Base-by-base conservation (phyloP, 2,113 vertebrate species). In the Cepphus grylle region DNA sequence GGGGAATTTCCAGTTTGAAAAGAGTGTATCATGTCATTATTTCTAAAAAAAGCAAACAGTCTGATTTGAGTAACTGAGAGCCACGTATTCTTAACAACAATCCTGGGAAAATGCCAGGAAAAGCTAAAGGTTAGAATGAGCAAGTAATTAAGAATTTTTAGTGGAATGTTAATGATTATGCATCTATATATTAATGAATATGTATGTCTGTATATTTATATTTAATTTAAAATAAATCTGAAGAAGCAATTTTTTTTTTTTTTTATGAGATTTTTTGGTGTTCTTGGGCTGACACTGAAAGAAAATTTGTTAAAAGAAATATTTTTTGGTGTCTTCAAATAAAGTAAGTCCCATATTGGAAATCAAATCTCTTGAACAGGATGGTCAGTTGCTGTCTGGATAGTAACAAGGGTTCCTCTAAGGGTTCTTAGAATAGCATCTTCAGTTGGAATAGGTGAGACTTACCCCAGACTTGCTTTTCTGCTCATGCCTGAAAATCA, bases 311-410 rank as follows among this genome's bases (percentile, higher is more conserved):
- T 67, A 38, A 81, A 86, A 79, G 4, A 70, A 63, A 58, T 29
- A 9, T 11, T 12, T 56, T 76, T 38, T 71, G 2, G 4, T 22
- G 27, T 23, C 26, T 82, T 73, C 14, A 30, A 71, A 59, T 40
- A 63, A 1, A 0, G 3, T 30, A 90, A 42, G 6, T 8, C 11
- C 23, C 4, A n/a, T 21, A 27, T 4, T 15, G 36, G n/a, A 61
- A 76, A 58, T 62, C 17, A 63, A 52, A 55, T 32, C 4, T 80
- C 29, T 71, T 71, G 27, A 80, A 71, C 25, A n/a, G 13, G 21
- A 52, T 66, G 14, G 7, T 55, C 2, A 1, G 21, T 74, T 52
- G 5, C 13, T 45, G 23, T 36, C 21, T 81, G 14, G 10, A 23
- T 67, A 12, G 13, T 63, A 58, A 36, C 36, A 81, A 61, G 26